Evolutionary conservation across 2,888 invertebrate genomes (phyloP).

Genomic region (Drymonia ruficornis): DNA sequence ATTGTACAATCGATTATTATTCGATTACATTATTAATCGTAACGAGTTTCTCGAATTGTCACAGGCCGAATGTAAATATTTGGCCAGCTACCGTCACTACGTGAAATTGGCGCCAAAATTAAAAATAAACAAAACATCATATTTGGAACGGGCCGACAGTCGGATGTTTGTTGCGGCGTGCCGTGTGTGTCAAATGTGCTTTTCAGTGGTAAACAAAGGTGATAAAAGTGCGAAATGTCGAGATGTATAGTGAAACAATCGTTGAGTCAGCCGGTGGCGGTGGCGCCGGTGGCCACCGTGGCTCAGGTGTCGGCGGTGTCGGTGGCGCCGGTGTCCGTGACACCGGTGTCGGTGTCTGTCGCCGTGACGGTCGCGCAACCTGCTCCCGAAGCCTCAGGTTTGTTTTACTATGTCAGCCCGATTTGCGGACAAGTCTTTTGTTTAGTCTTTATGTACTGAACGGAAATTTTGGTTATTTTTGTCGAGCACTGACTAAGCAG

Average conservation of each 20-base stretch:
- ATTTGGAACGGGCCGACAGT: conserved; percentile 80
- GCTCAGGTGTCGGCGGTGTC: conserved; percentile 43
- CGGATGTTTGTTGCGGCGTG: conserved; percentile 73
- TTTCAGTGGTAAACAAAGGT: conserved; percentile 41
- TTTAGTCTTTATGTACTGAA: background rate
- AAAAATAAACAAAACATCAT: conserved; percentile 83
- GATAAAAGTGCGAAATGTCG: conserved; percentile 64
- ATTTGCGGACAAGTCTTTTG: background rate
- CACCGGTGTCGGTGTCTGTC: conserved; percentile 42
- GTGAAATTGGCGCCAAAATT: conserved; percentile 79
- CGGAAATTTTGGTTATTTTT: too few relatives aligned
- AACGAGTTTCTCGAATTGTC: conserved; percentile 33
- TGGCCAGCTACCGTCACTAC: conserved; percentile 64
- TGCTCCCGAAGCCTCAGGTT: conserved; percentile 59
- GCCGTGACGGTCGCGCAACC: conserved; percentile 44
- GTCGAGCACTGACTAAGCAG: too few relatives aligned
- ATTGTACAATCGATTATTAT: conserved; percentile 11
- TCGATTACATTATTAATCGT: conserved; percentile 17
- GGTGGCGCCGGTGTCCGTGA: conserved; percentile 49
- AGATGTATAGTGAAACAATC: conserved; percentile 80
- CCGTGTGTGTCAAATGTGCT: conserved; percentile 62
- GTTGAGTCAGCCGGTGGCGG: conserved; percentile 62
- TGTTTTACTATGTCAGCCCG: conserved; percentile 20
- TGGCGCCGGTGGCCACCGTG: conserved; percentile 36
- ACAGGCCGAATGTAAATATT: conserved; percentile 52